Base-by-base conservation (phyloP, 2,113 vertebrate species). In the Apeltes quadracus region DNA sequence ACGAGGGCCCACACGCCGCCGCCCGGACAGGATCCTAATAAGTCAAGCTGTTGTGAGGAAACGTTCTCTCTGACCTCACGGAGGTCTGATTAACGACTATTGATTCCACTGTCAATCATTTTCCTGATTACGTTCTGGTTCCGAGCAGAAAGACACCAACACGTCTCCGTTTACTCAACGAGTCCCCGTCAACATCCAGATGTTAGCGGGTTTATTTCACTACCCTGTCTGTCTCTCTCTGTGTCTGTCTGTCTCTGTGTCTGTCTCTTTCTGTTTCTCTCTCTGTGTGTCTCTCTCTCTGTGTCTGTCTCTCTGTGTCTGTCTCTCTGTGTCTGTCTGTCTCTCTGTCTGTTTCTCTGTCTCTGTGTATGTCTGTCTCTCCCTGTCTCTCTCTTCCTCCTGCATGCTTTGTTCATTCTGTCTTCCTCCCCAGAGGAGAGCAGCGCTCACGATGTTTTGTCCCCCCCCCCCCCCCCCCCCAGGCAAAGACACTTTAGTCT, bases 401-500 rank as follows among this genome's bases (percentile, higher is more conserved):
- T 0, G 32, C 6, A 34, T 34, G 32, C 32, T 34, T 34, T 34
- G 32, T 34, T 6, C 32, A 5, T 34, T 6, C 32, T 34, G 5
- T 32, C 3, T 32, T 32, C 29, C 88, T 89, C 78, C 67, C 74
- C 81, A 81, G 59, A 27, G 79, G 83, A 84, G 85, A 91, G 83
- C 29, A 79, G 65, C 72, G 79, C 74, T 91, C 67, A 36, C 68
- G 79, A 83, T 76, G 83, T 83, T 78, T 81, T 91, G 85, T 87
- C 39, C 79, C 70, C 78, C 67, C 72, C 36, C 38, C 65, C n/a
- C 55, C 51, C 43, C 78, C 69, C 79, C 63, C 71, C 70, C 64
- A 76, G 82, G 76, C 88, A 87, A 61, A 73, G 80, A 56, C 87
- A 88, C 87, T 91, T 79, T 81, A 70, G 29, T 78, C 82, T 87